Conservation (phyloP, 1,140 invertebrate species). For the Ceratitis capitata region DNA sequence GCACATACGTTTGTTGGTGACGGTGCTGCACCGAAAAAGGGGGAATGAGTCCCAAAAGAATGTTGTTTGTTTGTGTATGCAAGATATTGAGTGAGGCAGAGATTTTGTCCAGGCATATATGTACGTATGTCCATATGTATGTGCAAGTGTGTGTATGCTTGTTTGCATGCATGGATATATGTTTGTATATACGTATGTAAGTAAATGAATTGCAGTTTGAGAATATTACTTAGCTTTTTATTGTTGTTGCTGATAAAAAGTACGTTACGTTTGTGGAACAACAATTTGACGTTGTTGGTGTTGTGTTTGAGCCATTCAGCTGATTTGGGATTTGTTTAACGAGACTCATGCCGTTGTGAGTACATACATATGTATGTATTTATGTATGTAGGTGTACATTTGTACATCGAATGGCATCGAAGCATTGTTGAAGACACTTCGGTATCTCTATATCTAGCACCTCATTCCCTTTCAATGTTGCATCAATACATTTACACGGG, state of each 20-base stretch:
- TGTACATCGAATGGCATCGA: too few species aligned
- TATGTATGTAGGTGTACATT: neutral
- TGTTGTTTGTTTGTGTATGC: neutral
- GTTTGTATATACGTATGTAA: neutral
- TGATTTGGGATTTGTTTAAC: constrained; percentile 6
- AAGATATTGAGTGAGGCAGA: neutral
- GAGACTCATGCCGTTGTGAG: neutral
- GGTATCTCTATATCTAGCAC: neutral
- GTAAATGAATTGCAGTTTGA: neutral
- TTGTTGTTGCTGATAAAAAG: constrained; percentile 25
- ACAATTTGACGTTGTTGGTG: neutral
- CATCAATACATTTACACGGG: too few species aligned
- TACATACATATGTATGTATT: neutral
- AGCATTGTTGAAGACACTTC: neutral
- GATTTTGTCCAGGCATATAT: neutral
- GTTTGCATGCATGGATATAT: neutral
- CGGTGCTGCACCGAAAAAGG: neutral
- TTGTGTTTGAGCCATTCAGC: constrained; percentile 9
- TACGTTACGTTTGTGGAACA: neutral
- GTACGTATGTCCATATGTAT: too few species aligned
- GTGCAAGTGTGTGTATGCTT: too few species aligned
- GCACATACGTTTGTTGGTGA: neutral
- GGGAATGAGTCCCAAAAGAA: neutral
- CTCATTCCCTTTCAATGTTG: neutral
- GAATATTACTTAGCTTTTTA: neutral